Percentiles rank a stretch among this genome's conserved stretches.
Evolutionary conservation across 2,113 vertebrate species (phyloP).

Genomic region (Bubalus kerabau): DNA sequence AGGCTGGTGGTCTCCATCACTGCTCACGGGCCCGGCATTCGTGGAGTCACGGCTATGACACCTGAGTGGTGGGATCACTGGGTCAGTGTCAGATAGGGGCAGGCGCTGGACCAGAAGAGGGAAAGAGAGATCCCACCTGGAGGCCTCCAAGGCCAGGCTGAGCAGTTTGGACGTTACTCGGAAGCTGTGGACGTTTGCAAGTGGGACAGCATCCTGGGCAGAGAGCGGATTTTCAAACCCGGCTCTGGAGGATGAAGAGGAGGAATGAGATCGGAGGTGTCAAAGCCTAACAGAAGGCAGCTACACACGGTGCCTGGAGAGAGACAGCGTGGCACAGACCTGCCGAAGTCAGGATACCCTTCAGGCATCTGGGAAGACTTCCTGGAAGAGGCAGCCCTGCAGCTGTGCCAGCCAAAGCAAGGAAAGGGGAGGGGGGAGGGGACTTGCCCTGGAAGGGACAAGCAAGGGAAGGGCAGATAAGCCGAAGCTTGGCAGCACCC

Average conservation of each 20-base stretch:
- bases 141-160: neutral
- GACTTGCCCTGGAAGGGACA: neutral
- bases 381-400: neutral
- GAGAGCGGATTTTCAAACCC: neutral
- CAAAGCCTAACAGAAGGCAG: neutral
- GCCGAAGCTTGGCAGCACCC: neutral
- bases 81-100: neutral
- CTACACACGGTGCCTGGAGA: neutral
- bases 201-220: neutral
- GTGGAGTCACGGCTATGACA: fast-evolving
- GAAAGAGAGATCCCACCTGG: neutral
- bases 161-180: fast-evolving
- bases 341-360: too few species aligned
- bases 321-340: fast-evolving
- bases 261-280: fast-evolving
- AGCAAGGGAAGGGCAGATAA: fast-evolving
- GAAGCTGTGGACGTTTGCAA: neutral
- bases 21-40: neutral
- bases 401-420: neutral
- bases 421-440: neutral
- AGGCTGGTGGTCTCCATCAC: neutral
- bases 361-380: neutral
- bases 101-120: too few species aligned
- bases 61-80: fast-evolving
- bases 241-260: neutral